Evolutionary conservation across 2,113 vertebrate species (phyloP), one percentile per base, ranked within the genome.

Genomic region (Elanus axillaris): DNA sequence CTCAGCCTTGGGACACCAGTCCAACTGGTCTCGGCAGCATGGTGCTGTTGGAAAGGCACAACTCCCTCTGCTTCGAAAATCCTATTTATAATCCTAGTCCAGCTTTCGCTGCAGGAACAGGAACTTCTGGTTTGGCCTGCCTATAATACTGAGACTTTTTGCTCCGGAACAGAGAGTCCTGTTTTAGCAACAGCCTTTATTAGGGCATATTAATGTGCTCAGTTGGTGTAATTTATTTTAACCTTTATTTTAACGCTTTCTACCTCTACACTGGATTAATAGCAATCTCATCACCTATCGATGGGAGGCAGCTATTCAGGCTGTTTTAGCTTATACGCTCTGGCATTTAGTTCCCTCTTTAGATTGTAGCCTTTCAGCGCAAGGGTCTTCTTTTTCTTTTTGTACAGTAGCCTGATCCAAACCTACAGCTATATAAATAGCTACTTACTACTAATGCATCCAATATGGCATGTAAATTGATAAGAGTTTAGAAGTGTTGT

Each of bases 161-260:
- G 58, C 91, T 89, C 34, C 55, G 74, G 95, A 95, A 96, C 95
- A 96, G 95, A 95, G 94, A 93, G 69, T 79, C 84, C 93, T 75
- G 52, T 92, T 97, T 93, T 96, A 95, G 93, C 85, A 96, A 85
- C 84, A 42, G 27, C 91, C 58, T 89, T 82, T 85, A 83, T 94
- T 95, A 96, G 69, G 63, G 74, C 74, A 50, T 96, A 88, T 93
- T 93, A 94, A 95, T 88, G 72, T 76, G 63, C 59, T 90, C 50
- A 69, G 81, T 94, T 91, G 80, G 74, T 93, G 42, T 76, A 81
- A 79, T 96, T 82, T 92, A 58, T 91, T 94, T 95, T 94, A 94
- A 68, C 66, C 38, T 88, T 79, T 95, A 72, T 95, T 95, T 92
- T 95, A 96, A 92, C 4, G 0, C 85, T 97, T 96, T 96, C 85